phyloP scores from a whole-genome alignment of 2,113 vertebrate species.

The Elephantulus edwardii region DNA sequence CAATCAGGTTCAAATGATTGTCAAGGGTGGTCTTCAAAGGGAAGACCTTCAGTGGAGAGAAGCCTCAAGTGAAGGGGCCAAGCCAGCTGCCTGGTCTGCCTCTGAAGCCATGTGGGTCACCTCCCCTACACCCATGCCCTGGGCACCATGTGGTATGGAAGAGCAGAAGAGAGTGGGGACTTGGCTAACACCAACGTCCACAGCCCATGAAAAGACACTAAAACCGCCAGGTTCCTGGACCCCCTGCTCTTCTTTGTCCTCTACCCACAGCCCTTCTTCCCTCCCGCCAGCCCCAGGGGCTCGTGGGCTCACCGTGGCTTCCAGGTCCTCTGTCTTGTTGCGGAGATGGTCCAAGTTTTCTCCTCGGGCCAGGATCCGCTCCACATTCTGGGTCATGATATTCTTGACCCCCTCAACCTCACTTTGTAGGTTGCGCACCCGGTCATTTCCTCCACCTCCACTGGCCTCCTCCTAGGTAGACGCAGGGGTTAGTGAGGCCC shows the following conservation, averaged over 20 bases:
- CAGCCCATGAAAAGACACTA: not conserved
- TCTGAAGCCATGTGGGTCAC: not conserved
- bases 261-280: not conserved
- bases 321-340: slow-evolving; percentile 92
- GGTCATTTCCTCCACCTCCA: slow-evolving; percentile 61
- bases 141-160: not conserved
- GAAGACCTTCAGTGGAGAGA: slow-evolving; percentile 9
- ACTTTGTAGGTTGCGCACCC: slow-evolving; percentile 85
- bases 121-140: not conserved
- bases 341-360: slow-evolving; percentile 94
- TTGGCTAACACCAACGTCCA: not conserved
- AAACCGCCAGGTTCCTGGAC: not conserved
- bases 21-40: slow-evolving; percentile 17
- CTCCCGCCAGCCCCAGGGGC: not conserved
- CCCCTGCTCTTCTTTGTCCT: not conserved
- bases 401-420: slow-evolving; percentile 93
- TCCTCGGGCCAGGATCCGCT: slow-evolving; percentile 93
- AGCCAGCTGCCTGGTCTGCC: not conserved
- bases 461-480: slow-evolving; percentile 71
- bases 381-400: slow-evolving; percentile 95
- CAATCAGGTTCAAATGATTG: not conserved
- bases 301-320: slow-evolving; percentile 88
- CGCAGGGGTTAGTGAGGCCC: slow-evolving; percentile 40
- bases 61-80: not conserved
- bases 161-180: not conserved